phyloP scores from a whole-genome alignment of 2,888 invertebrate genomes.

The Protophormia terraenovae region DNA sequence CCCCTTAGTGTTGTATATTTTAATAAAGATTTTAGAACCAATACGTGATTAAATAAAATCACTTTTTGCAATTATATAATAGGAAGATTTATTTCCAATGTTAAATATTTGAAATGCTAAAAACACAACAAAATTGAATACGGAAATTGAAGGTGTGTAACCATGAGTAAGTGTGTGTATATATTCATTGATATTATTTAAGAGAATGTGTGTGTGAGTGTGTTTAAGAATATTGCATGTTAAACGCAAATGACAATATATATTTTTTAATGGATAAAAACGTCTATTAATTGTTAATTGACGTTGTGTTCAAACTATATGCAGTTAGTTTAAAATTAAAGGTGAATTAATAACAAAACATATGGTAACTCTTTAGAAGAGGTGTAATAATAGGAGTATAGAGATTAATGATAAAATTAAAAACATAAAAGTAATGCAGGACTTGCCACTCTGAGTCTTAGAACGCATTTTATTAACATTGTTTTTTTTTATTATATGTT shows the following conservation, averaged over 20 bases:
- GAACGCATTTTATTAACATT: too few species aligned
- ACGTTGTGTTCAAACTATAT: not conserved
- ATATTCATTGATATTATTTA: not conserved
- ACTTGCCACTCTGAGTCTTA: too few species aligned
- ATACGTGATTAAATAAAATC: conserved; percentile 43
- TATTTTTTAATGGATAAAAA: conserved; percentile 20
- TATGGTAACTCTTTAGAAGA: conserved; percentile 3
- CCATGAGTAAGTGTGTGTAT: conserved; percentile 5
- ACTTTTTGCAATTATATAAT: conserved; percentile 12
- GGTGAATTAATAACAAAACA: not conserved
- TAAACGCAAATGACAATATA: conserved; percentile 50
- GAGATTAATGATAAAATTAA: too few species aligned
- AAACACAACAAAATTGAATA: conserved; percentile 3
- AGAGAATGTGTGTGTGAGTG: not conserved
- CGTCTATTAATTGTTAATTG: not conserved
- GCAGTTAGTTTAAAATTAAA: not conserved
- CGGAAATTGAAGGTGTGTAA: conserved; percentile 57
- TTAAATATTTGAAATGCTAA: conserved; percentile 52
- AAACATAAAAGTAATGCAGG: too few species aligned
- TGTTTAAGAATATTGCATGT: conserved; percentile 48
- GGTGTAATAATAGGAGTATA: too few species aligned
- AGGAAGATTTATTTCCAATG: conserved; percentile 64
- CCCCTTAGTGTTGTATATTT: not conserved
- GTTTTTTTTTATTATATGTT: too few species aligned
- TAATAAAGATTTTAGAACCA: conserved; percentile 14